Evolutionary conservation across 2,888 invertebrate species (phyloP), one percentile per base, ranked within the genome.

Genomic region (Mylabris sibirica): DNA sequence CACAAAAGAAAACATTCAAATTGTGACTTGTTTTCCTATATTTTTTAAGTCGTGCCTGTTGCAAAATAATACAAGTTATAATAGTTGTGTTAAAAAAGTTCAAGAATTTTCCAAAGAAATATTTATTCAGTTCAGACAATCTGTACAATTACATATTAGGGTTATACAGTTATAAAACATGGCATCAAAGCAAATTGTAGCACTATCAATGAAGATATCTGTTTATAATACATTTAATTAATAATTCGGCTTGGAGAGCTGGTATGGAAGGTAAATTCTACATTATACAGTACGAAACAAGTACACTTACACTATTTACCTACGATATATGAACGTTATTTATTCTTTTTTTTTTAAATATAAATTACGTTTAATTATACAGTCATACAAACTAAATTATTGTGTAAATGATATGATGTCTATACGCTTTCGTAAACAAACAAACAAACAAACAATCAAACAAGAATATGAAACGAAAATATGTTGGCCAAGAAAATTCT

Each of bases 61-160:
- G 30, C 30, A n/a, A n/a, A n/a, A n/a, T 30, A 30, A 30, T 2
- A 8, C 30, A 30, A n/a, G n/a, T n/a, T n/a, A n/a, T n/a, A n/a
- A n/a, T n/a, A n/a, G 17, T 44, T 44, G 38, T 12, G 35, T 3
- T 2, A 38, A 38, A 2, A 44, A 44, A 44, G 6, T 17, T 17
- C n/a, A n/a, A 6, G 1, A n/a, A 44, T n/a, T 78, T 82, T 85
- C 83, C 83, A 85, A 85, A 85, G 84, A 84, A 84, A 84, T 84
- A 83, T 85, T 85, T 85, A 85, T 85, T 85, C 85, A 85, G 84
- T 84, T 85, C 85, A 85, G 85, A 85, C 85, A 85, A 84, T 84
- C 85, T 85, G 85, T 85, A 85, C 85, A 85, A 81, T 57, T 84
- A 84, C 83, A 84, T 82, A 80, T 82, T 84, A 84, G 80, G 84